Percentiles rank a stretch among this genome's conserved stretches.
Conservation (phyloP, 2,888 invertebrate genomes). For the Coecobrya sp. region DNA sequence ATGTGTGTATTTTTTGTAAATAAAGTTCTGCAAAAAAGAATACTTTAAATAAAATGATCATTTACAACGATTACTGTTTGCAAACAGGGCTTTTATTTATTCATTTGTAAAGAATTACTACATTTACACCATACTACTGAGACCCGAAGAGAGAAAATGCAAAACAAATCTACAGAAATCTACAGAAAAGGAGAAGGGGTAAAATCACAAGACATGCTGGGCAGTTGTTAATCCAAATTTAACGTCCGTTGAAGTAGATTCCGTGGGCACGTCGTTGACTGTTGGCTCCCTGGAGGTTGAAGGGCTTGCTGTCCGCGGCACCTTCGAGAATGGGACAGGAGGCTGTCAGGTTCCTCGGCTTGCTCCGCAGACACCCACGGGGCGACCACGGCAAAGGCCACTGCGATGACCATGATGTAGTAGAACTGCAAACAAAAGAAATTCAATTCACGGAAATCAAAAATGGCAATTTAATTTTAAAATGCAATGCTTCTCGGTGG, state of each 20-base stretch:
- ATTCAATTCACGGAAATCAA: background rate
- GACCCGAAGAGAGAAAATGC: background rate
- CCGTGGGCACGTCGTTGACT: constrained; percentile 83
- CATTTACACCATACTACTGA: constrained; percentile 22
- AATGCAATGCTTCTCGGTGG: background rate
- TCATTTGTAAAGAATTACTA: constrained; percentile 58
- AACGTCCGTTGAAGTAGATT: constrained; percentile 85
- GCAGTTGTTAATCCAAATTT: constrained; percentile 29
- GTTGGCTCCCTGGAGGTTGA: constrained; percentile 84
- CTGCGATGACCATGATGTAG: constrained; percentile 83
- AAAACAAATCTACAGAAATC: background rate
- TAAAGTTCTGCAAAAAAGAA: background rate
- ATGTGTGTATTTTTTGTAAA: background rate
- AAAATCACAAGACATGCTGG: constrained; percentile 2
- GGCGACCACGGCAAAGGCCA: constrained; percentile 83
- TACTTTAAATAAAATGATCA: constrained; percentile 17
- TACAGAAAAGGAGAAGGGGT: background rate
- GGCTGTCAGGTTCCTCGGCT: constrained; percentile 83
- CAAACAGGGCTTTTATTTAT: constrained; percentile 70
- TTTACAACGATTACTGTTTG: constrained; percentile 68
- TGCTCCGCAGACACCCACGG: constrained; percentile 74
- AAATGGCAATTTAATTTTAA: background rate
- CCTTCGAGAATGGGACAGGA: constrained; percentile 82
- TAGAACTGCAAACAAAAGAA: constrained; percentile 74
- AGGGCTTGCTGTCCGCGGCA: constrained; percentile 82